A percentile compares a stretch with the other conserved stretches of the same genome.
phyloP scores from a whole-genome alignment of 2,797 vertebrate genomes.

The Sciurus carolinensis region DNA sequence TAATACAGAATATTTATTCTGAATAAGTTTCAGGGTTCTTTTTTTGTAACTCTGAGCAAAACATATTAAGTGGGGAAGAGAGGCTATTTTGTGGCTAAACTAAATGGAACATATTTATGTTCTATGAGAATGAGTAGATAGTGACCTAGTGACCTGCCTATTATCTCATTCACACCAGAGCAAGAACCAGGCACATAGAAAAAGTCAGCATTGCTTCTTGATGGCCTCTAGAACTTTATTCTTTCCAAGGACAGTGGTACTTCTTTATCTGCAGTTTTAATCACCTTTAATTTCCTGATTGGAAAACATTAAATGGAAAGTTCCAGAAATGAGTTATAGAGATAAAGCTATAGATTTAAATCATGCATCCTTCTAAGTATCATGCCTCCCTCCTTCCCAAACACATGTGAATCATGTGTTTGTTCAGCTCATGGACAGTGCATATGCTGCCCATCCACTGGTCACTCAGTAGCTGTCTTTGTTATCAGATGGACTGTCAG shows the following conservation, averaged over 20 bases:
- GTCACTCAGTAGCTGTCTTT: background rate
- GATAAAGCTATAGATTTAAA: background rate
- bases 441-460: too few relatives aligned
- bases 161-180: background rate
- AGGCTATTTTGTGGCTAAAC: background rate
- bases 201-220: background rate
- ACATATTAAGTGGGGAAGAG: background rate
- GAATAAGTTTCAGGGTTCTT: background rate
- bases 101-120: background rate
- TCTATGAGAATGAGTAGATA: background rate
- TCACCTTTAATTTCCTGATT: too few relatives aligned
- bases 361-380: background rate
- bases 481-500: background rate
- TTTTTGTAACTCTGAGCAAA: background rate
- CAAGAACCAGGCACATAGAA: background rate
- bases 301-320: background rate
- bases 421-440: background rate
- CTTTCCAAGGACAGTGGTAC: too few relatives aligned
- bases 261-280: background rate
- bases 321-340: background rate
- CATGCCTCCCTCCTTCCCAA: background rate
- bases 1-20: background rate
- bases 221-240: background rate
- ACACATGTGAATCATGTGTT: background rate
- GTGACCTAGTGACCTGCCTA: background rate